These are phyloP conservation scores for Microtus ochrogaster DNA, from an alignment of 2,113 vertebrate species.

Conservation along the genomic window DNA sequence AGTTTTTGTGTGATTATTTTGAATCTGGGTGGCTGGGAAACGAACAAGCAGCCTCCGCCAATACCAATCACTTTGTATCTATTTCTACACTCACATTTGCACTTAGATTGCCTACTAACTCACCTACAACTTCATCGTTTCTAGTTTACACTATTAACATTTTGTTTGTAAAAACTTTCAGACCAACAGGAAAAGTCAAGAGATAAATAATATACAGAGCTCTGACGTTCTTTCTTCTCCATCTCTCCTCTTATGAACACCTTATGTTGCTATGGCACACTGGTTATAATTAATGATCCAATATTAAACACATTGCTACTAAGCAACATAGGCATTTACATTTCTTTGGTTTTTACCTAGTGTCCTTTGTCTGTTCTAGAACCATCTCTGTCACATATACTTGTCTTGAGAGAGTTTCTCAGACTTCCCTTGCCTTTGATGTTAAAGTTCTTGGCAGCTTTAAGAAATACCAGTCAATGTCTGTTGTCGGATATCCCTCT, in stretches of 20 bases:
- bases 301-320: neutral
- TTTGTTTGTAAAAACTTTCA: slow-evolving; percentile 17
- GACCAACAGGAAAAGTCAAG: slow-evolving; percentile 30
- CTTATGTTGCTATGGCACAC: neutral
- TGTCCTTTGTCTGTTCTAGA: neutral
- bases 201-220: neutral
- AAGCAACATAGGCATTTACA: neutral
- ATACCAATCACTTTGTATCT: too few species aligned
- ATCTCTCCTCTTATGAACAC: neutral
- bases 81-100: neutral
- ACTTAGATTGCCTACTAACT: neutral
- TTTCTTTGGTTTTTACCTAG: neutral
- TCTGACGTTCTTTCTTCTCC: neutral
- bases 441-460: neutral
- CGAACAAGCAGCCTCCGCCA: too few species aligned
- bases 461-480: neutral
- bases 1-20: too few species aligned
- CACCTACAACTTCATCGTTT: neutral
- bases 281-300: neutral
- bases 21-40: too few species aligned
- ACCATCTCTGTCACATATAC: neutral
- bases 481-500: neutral
- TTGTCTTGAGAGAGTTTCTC: slow-evolving; percentile 29
- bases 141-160: neutral
- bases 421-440: neutral